Base-by-base conservation (phyloP, 2,797 vertebrate species). In the Pipistrellus nathusii region DNA sequence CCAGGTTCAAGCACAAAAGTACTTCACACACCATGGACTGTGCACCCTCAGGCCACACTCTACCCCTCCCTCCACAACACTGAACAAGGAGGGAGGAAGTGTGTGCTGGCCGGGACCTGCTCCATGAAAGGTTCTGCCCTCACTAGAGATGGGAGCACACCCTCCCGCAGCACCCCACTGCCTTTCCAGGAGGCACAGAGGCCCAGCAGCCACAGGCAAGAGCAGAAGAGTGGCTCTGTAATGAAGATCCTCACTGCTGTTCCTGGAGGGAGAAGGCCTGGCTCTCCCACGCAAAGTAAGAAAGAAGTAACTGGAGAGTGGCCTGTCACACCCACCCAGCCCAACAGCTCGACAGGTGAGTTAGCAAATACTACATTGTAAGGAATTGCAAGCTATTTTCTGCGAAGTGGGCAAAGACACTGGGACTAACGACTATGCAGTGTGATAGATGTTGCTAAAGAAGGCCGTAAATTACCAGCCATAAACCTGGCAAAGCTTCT, bases 361-460 rank as follows among this genome's bases (percentile, higher is more conserved):
- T 93, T 88, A 95, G 90, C 95, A 89, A 94, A 95, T 86, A 91
- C 87, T 96, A 95, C 55, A 72, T 68, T 89, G 90, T 95, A 95
- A 96, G 94, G 93, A 97, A 96, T 86, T 94, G 94, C 88, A 94
- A 97, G 87, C 92, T 95, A 95, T 98, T 97, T 97, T 97, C 96
- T 97, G 94, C 96, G 97, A 97, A 97, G 95, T 97, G 97, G 94
- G 96, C 95, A 97, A 97, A 97, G 95, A 95, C 94, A 94, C 92
- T 57, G 95, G 94, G 92, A 97, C 96, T 97, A 97, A 95, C 66
- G 82, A 93, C 90, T 95, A 88, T 94, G 88, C 87, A 86, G 85
- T 14, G 35, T 97, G 97, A 97, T 97, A 96, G 97, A 97, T 97
- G 96, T 94, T 96, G 94, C 94, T 97, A 94, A 97, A 96, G 96